Base-by-base conservation (phyloP, 2,113 vertebrate species). In the Zosterops pallidus region DNA sequence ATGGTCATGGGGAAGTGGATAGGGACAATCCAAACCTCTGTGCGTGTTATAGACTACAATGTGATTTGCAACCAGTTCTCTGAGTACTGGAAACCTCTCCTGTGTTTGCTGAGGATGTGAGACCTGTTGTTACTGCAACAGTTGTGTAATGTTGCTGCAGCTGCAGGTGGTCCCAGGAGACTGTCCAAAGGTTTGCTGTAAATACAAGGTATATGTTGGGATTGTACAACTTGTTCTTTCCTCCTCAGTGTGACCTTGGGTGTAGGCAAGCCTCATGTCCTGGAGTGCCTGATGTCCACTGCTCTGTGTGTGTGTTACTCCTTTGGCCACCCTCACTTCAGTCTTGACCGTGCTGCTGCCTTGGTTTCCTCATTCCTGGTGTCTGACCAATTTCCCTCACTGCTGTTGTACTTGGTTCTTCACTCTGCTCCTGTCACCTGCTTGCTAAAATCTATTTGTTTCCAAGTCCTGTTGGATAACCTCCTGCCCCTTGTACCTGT, bases 141-240 rank as follows among this genome's bases (percentile, higher is more conserved):
- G 14, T 19, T 59, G 53, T 47, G 57, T 50, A 55, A 59, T 22
- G 14, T 20, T n/a, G 20, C 42, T 79, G 44, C 47, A 68, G 47
- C 35, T 52, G 23, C 33, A 33, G 26, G n/a, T 49, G 67, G 57
- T 35, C 49, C 44, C 46, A 22, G 33, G 19, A 90, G 9, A 23
- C 24, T 44, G 16, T 41, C 13, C 0, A 0, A 50, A 22, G 20
- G 12, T 41, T 62, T 56, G 5, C 7, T 52, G n/a, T 33, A 82
- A 84, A 75, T 33, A 37, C 9, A 44, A 41, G 14, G 4, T 74
- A 16, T 31, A 19, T 8, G 2, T 25, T 53, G 29, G 29, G 24
- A 35, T 10, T 57, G 33, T 69, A 72, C 20, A 42, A 11, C 23
- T 88, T 67, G 14, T 28, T 65, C 69, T 72, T 70, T 17, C 9